Conservation (phyloP, 2,113 vertebrate genomes). For the Ahaetulla prasina region DNA sequence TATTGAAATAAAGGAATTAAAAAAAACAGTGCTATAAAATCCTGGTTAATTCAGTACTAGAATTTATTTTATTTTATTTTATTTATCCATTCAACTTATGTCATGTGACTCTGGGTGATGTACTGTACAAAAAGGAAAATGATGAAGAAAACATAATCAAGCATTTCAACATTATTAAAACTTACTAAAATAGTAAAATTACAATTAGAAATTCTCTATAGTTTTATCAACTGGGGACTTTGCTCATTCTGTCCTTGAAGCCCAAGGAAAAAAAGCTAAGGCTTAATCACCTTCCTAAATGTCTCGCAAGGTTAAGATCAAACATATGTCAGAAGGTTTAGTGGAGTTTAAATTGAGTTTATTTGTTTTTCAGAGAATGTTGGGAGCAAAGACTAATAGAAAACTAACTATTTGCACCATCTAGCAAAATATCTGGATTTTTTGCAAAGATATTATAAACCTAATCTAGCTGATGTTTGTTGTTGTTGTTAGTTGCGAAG, state of each 20-base stretch:
- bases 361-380: neutral
- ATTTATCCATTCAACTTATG: neutral
- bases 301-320: neutral
- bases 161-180: neutral
- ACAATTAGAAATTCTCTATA: neutral
- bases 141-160: neutral
- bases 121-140: neutral
- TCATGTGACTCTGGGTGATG: neutral
- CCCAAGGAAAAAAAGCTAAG: neutral
- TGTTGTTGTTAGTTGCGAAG: too few relatives aligned
- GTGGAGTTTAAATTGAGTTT: neutral
- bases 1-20: neutral
- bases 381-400: neutral
- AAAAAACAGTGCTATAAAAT: neutral
- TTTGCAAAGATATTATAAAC: neutral
- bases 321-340: neutral
- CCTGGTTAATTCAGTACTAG: neutral
- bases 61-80: neutral
- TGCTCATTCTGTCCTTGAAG: neutral
- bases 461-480: neutral
- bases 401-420: neutral
- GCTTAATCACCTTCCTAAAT: neutral
- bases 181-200: neutral
- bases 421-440: neutral
- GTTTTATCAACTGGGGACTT: neutral